These are phyloP conservation scores for Oreortyx pictus DNA, from an alignment of 2,797 vertebrate genomes.

Conservation along the genomic window DNA sequence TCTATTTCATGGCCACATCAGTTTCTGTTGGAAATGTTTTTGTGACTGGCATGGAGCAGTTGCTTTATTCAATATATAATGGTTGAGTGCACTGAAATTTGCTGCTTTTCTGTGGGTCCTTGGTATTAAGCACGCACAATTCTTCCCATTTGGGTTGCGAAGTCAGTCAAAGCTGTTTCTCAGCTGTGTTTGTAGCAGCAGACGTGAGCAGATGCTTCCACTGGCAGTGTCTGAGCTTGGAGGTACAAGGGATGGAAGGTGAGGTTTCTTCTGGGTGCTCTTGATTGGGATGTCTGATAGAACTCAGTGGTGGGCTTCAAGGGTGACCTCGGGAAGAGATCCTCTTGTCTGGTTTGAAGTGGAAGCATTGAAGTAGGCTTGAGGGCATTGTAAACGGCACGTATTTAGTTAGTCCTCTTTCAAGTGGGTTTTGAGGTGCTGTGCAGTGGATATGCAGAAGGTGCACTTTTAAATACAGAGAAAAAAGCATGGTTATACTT, in stretches of 20 bases:
- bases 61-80: constrained; percentile 65
- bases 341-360: constrained; percentile 15
- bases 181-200: not conserved
- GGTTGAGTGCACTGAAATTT: not conserved
- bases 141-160: not conserved
- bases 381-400: not conserved
- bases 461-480: not conserved
- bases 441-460: not conserved
- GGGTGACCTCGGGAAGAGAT: not conserved
- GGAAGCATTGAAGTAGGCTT: not conserved
- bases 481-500: not conserved
- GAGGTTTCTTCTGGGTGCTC: constrained; percentile 13
- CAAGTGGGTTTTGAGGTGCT: not conserved
- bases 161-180: not conserved
- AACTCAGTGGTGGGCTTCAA: not conserved
- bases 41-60: constrained; percentile 22
- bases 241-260: not conserved
- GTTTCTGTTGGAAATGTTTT: constrained; percentile 63
- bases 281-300: not conserved
- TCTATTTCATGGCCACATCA: constrained; percentile 65
- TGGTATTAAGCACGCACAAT: constrained; percentile 40
- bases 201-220: not conserved
- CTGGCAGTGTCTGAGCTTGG: not conserved
- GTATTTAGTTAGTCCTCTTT: not conserved
- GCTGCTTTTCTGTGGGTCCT: constrained; percentile 36